These are phyloP conservation scores for Anadara kagoshimensis DNA, from an alignment of 1,140 invertebrate genomes.

Conservation along the genomic window DNA sequence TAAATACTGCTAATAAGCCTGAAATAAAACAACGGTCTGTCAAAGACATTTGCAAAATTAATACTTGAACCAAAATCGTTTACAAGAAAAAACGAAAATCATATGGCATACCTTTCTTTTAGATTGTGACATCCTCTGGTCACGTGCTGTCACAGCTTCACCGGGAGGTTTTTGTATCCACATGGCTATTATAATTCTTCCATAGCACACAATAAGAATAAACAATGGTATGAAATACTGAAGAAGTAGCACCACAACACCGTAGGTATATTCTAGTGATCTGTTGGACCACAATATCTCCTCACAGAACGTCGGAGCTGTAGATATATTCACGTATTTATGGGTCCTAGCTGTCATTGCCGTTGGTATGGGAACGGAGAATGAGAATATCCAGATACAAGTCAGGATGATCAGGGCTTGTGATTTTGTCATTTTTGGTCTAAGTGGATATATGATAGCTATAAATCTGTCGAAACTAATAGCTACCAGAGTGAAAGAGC, in stretches of 20 bases:
- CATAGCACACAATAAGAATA: slow-evolving; percentile 91
- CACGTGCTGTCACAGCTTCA: slow-evolving; percentile 87
- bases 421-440: slow-evolving; percentile 84
- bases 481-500: slow-evolving; percentile 93
- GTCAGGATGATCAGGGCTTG: slow-evolving; percentile 83
- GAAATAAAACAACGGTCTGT: too few species aligned
- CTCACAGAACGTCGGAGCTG: slow-evolving; percentile 55
- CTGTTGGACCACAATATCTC: slow-evolving; percentile 62
- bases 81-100: too few species aligned
- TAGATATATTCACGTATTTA: slow-evolving; percentile 53
- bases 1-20: too few species aligned
- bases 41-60: too few species aligned
- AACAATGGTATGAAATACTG: slow-evolving; percentile 89
- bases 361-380: slow-evolving; percentile 87
- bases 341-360: slow-evolving; percentile 78
- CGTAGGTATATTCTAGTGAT: slow-evolving; percentile 81
- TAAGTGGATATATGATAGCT: slow-evolving; percentile 91
- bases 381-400: slow-evolving; percentile 85
- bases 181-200: slow-evolving; percentile 88
- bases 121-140: slow-evolving; percentile 87
- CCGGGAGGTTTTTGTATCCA: slow-evolving; percentile 91
- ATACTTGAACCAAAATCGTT: too few species aligned
- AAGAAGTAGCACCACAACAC: slow-evolving; percentile 84
- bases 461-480: slow-evolving; percentile 97
- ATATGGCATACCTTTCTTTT: slow-evolving; percentile 86